Base-by-base conservation (phyloP, 2,888 invertebrate genomes). In the Brenthis hecate region DNA sequence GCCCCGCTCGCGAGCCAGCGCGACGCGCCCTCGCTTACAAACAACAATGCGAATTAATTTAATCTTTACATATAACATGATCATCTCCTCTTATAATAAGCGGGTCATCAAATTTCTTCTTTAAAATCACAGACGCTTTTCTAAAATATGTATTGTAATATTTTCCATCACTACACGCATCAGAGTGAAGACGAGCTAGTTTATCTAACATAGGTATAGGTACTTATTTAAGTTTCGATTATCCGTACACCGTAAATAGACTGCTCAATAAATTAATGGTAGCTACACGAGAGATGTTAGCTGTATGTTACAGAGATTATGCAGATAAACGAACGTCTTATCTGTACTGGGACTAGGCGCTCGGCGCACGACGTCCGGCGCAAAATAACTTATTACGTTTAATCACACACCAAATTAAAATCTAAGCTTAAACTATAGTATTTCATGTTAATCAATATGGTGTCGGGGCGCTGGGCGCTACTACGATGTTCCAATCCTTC, bases 41-140 rank as follows among this genome's bases (percentile, higher is more conserved):
- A 60, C 60, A 28, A 50, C 60, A 60, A 60, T 58, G 48, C 28
- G 14, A 48, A 66, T 74, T 71, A 66, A 69, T 81, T 85, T 89
- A 88, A 85, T 51, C 80, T 83, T 84, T 82, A 85, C 81, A 87
- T 85, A 86, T 79, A 82, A 86, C 70, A 76, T 82, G 79, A 85
- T 80, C 80, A 82, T 84, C 81, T 82, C 81, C 83, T 83, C 86
- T 89, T 88, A 88, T 80, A 84, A 72, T 84, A 85, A 88, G 89
- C 84, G 83, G 85, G 85, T 89, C 88, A 85, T 87, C 88, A 88
- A 89, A 85, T 91, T 91, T 90, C 88, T 86, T 91, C 90, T 85
- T 89, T 87, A 91, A 89, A 91, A 92, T 92, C 92, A 92, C 92
- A 92, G 92, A 92, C 92, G 91, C 90, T 92, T 92, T 92, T 89